phyloP scores from a whole-genome alignment of 2,797 vertebrate species.

The Sarcoramphus papa region DNA sequence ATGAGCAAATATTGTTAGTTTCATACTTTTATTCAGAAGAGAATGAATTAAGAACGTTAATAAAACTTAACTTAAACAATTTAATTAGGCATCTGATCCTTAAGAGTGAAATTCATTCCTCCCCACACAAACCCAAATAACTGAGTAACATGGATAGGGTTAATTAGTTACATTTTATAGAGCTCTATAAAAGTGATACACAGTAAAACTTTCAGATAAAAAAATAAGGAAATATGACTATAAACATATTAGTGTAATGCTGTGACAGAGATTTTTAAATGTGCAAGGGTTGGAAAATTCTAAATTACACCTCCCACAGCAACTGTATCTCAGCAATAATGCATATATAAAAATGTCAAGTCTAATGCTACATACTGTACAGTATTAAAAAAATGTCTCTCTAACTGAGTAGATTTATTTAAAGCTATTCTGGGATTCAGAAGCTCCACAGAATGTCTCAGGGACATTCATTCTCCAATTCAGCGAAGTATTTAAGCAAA shows the following conservation, averaged over 20 bases:
- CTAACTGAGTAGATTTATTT: background rate
- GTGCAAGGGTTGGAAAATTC: background rate
- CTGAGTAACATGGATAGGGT: background rate
- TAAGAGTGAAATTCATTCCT: background rate
- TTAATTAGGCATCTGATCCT: background rate
- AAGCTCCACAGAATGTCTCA: background rate
- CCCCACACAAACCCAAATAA: background rate
- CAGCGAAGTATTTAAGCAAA: background rate
- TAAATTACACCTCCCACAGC: constrained; percentile 9
- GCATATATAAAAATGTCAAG: background rate
- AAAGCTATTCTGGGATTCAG: background rate
- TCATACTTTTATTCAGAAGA: background rate
- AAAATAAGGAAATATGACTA: background rate
- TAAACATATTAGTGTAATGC: background rate
- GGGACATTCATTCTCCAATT: background rate
- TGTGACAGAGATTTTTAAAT: constrained; percentile 6
- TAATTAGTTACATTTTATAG: constrained; percentile 18
- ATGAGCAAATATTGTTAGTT: background rate
- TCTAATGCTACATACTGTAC: background rate
- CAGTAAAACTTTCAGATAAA: background rate
- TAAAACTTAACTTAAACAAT: background rate
- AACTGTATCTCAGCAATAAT: background rate
- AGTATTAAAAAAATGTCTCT: background rate
- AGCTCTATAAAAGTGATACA: background rate
- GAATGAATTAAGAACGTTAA: background rate